Conservation (phyloP, 2,113 vertebrate species). For the Cyphomyrus plagiostoma region DNA sequence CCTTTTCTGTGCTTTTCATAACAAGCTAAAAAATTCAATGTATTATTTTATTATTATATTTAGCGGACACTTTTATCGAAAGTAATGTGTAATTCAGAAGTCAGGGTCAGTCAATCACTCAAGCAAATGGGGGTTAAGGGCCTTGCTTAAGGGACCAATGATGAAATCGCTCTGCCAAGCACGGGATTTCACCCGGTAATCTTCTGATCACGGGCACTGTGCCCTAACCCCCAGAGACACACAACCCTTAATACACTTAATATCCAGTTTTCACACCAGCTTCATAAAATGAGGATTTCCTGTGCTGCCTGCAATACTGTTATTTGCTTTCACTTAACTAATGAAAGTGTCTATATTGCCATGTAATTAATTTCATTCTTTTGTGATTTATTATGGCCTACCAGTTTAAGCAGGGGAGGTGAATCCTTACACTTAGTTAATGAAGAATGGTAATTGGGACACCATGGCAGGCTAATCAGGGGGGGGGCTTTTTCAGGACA, state of each 20-base stretch:
- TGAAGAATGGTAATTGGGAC: not conserved
- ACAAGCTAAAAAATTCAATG: not conserved
- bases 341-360: not conserved
- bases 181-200: not conserved
- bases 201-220: not conserved
- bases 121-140: not conserved
- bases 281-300: not conserved
- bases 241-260: not conserved
- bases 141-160: not conserved
- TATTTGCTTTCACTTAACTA: not conserved
- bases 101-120: not conserved
- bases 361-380: not conserved
- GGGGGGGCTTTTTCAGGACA: not conserved
- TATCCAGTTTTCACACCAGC: not conserved
- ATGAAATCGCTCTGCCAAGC: not conserved
- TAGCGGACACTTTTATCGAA: not conserved
- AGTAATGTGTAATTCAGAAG: not conserved
- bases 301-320: not conserved
- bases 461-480: not conserved
- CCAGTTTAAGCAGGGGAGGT: not conserved
- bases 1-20: not conserved
- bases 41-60: not conserved
- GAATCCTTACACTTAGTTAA: not conserved
- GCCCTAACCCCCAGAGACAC: not conserved
- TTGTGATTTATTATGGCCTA: not conserved